Base-by-base conservation (phyloP, 2,797 vertebrate species). In the Acanthiza pusilla region DNA sequence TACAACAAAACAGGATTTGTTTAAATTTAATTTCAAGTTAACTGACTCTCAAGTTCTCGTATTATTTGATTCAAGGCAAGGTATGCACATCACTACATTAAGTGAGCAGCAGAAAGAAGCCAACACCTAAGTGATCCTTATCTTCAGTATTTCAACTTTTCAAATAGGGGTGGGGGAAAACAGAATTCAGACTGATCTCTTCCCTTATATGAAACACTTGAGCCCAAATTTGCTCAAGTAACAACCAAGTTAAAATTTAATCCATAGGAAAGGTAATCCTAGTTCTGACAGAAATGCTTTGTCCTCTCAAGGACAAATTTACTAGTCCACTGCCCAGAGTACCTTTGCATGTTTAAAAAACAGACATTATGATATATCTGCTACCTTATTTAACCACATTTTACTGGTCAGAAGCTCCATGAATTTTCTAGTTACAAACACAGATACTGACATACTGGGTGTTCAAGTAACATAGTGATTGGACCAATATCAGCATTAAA, bases 151-250 rank as follows among this genome's bases (percentile, higher is more conserved):
- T 78, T 34, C 7, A 88, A 29, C 10, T 43, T 14, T 48, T 65
- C 9, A 85, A 36, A 27, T 14, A 74, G 2, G 13, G 5, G 1
- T 13, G 7, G 4, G 2, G 11, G 4, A 19, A 11, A 36, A 7
- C 6, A 19, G 16, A 74, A 70, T 40, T 70, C 34, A 38, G 22
- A 73, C 4, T 5, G 2, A 60, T 42, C 40, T 51, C 21, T 65
- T 85, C 55, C 36, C 9, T 45, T 43, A 3, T 10, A 63, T 2
- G 10, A 50, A 38, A 83, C 34, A 67, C 30, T 76, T 45, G 22
- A 7, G 3, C 9, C 10, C 11, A 47, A 63, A 54, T 34, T 38
- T 67, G 27, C 13, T 42, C 10, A 82, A 18, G 5, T 29, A 85
- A 65, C 14, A 51, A 34, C 6, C 0, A 3, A 65, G 7, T 38